Percentiles rank a stretch among this genome's conserved stretches.
These are phyloP conservation scores for Pteropus alecto DNA, from an alignment of 2,113 vertebrate genomes.

Conservation along the genomic window DNA sequence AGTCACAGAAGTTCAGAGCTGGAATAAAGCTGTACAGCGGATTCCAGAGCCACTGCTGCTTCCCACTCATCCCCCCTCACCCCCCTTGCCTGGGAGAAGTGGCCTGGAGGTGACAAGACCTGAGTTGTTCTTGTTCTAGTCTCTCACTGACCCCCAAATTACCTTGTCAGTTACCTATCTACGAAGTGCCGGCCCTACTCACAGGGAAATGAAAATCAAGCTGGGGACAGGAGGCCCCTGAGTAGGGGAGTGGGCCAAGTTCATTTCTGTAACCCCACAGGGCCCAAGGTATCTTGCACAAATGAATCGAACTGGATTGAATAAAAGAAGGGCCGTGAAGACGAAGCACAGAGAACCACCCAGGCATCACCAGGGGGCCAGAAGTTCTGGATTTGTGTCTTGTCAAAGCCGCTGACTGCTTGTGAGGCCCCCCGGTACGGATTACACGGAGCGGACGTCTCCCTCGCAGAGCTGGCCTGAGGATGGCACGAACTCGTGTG, in stretches of 20 bases:
- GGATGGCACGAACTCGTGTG: not conserved
- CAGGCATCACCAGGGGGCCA: not conserved
- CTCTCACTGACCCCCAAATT: not conserved
- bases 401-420: accelerated
- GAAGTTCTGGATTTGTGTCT: not conserved
- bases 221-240: not conserved
- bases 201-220: not conserved
- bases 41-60: not conserved
- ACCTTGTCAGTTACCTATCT: not conserved
- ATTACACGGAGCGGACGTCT: not conserved
- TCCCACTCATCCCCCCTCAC: not conserved
- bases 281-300: not conserved
- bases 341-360: not conserved
- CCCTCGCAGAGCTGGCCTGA: not conserved
- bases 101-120: not conserved
- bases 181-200: not conserved
- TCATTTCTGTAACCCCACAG: not conserved
- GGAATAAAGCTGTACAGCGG: not conserved
- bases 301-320: not conserved
- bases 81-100: not conserved
- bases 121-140: not conserved
- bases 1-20: not conserved
- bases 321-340: not conserved
- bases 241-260: not conserved
- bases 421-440: accelerated